Evolutionary conservation across 1,140 invertebrate genomes (phyloP).

Genomic region (Aphelenchoides avenae): DNA sequence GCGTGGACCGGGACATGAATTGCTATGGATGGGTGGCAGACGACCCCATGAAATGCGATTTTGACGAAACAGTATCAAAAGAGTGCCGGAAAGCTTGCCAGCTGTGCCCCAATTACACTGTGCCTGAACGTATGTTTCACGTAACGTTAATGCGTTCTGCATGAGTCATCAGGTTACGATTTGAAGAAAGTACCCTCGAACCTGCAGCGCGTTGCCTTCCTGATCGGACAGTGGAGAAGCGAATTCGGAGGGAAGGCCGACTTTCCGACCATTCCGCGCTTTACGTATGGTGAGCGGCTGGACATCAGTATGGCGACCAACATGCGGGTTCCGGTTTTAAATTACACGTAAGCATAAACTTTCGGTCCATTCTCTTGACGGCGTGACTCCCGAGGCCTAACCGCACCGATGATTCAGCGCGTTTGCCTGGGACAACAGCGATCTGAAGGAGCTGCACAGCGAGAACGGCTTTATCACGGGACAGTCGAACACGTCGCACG

Average conservation of each 20-base stretch:
- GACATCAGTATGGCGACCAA: slow-evolving; percentile 31
- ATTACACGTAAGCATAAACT: slow-evolving; percentile 50
- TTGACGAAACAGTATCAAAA: slow-evolving; percentile 40
- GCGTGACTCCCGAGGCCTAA: slow-evolving; percentile 1
- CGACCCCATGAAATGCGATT: slow-evolving; percentile 37
- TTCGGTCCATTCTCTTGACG: slow-evolving; percentile 7
- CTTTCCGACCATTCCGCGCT: slow-evolving; percentile 54
- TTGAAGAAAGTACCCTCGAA: slow-evolving; percentile 37
- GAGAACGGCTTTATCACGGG: slow-evolving; percentile 54
- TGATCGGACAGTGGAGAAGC: slow-evolving; percentile 52
- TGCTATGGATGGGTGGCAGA: slow-evolving; percentile 48
- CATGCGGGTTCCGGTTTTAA: slow-evolving; percentile 42
- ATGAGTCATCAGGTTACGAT: slow-evolving; percentile 46
- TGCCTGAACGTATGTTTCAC: background rate
- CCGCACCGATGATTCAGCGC: slow-evolving; percentile 34
- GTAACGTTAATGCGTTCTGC: background rate
- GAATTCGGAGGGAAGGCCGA: slow-evolving; percentile 58
- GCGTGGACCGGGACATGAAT: slow-evolving; percentile 48
- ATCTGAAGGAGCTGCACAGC: slow-evolving; percentile 51
- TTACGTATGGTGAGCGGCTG: slow-evolving; percentile 55
- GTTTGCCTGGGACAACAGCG: slow-evolving; percentile 58
- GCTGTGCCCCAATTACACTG: slow-evolving; percentile 21
- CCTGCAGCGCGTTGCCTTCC: slow-evolving; percentile 47
- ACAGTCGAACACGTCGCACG: slow-evolving; percentile 31
- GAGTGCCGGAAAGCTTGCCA: slow-evolving; percentile 44